Evolutionary conservation across 2,797 vertebrate species (phyloP).

Genomic region (Cuniculus paca): DNA sequence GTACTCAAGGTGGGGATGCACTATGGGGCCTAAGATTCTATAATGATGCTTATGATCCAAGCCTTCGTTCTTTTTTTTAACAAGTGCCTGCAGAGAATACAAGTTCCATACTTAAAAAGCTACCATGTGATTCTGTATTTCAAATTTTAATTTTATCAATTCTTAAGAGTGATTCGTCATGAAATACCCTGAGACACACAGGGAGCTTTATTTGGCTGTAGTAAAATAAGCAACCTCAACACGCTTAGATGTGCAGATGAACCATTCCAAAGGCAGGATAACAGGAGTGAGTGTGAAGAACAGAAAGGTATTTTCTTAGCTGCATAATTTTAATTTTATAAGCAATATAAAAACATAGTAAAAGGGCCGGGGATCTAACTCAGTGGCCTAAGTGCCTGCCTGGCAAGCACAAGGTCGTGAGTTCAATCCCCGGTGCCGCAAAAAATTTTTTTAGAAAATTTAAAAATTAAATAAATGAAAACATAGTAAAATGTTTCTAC

Average conservation of each 20-base stretch:
- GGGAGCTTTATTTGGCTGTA: neutral
- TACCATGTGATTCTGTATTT: neutral
- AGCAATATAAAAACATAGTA: conserved; percentile 48
- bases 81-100: neutral
- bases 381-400: too few species aligned
- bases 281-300: neutral
- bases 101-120: conserved; percentile 5
- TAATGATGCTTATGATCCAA: neutral
- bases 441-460: too few species aligned
- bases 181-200: neutral
- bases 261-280: neutral
- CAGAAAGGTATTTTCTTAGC: neutral
- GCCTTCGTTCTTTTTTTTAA: neutral
- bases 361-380: too few species aligned
- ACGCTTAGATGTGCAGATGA: neutral
- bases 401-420: too few species aligned
- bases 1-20: neutral
- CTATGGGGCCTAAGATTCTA: neutral
- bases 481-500: neutral
- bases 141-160: neutral
- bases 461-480: too few species aligned
- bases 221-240: neutral
- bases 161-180: neutral
- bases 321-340: conserved; percentile 55
- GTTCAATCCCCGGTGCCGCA: too few species aligned